A percentile compares a stretch with the other conserved stretches of the same genome.
phyloP scores from a whole-genome alignment of 2,797 vertebrate genomes.

The Allobates femoralis region DNA sequence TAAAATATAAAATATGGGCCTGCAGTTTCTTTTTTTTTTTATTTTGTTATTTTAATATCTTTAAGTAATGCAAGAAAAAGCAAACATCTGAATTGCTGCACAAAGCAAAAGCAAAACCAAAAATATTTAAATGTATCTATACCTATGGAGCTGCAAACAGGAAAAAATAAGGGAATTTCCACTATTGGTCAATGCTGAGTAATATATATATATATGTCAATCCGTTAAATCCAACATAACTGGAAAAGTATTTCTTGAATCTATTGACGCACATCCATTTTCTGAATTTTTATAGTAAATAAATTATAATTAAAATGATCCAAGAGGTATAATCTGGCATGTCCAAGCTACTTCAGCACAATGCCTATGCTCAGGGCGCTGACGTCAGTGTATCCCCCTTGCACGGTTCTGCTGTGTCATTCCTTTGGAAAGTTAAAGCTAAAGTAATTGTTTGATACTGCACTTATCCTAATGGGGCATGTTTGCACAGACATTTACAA shows the following conservation, averaged over 20 bases:
- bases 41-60: too few relatives aligned
- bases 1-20: too few relatives aligned
- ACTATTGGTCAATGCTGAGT: too few relatives aligned
- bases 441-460: neutral
- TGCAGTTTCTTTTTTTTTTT: too few relatives aligned
- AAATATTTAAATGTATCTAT: too few relatives aligned
- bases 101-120: too few relatives aligned
- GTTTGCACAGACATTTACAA: neutral
- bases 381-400: neutral
- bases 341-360: neutral
- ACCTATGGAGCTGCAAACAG: neutral
- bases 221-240: too few relatives aligned
- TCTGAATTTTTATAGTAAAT: neutral
- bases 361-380: neutral
- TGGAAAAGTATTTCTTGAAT: neutral
- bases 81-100: too few relatives aligned
- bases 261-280: neutral
- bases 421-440: neutral
- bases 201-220: neutral
- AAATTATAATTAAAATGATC: neutral
- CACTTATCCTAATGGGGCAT: neutral
- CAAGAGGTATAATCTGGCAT: neutral
- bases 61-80: too few relatives aligned
- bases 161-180: constrained; percentile 18
- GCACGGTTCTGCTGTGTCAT: neutral